A percentile compares a stretch with the other conserved stretches of the same genome.
Conservation (phyloP, 2,113 vertebrate genomes). For the Carettochelys insculpta region DNA sequence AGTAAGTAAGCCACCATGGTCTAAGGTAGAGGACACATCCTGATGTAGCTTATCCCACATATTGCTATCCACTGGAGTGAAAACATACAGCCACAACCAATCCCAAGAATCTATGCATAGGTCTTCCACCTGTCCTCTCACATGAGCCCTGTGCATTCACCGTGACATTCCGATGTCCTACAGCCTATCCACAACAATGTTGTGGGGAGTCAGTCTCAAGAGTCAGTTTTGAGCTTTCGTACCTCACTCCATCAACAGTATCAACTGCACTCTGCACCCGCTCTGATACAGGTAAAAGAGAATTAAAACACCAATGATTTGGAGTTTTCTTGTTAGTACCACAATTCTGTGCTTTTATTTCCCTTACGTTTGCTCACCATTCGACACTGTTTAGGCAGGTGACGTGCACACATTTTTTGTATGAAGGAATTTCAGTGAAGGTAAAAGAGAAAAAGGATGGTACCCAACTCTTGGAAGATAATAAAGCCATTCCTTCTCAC, state of each 20-base stretch:
- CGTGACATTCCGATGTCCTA: neutral
- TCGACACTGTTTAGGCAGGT: neutral
- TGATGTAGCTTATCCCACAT: neutral
- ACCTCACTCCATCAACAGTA: neutral
- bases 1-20: neutral
- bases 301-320: fast-evolving
- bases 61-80: neutral
- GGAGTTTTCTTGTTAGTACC: neutral
- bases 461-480: no score
- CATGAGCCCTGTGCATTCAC: neutral
- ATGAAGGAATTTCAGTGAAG: neutral
- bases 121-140: fast-evolving
- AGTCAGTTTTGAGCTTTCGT: fast-evolving
- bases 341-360: neutral
- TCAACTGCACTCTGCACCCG: neutral
- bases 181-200: neutral
- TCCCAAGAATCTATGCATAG: neutral
- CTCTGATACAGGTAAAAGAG: neutral
- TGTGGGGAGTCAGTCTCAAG: neutral
- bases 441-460: no score
- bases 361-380: neutral
- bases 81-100: fast-evolving
- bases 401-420: neutral
- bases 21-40: neutral
- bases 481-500: no score